These are phyloP conservation scores for Caenorhabditis afra DNA, from an alignment of 2,888 invertebrate species.

Conservation along the genomic window DNA sequence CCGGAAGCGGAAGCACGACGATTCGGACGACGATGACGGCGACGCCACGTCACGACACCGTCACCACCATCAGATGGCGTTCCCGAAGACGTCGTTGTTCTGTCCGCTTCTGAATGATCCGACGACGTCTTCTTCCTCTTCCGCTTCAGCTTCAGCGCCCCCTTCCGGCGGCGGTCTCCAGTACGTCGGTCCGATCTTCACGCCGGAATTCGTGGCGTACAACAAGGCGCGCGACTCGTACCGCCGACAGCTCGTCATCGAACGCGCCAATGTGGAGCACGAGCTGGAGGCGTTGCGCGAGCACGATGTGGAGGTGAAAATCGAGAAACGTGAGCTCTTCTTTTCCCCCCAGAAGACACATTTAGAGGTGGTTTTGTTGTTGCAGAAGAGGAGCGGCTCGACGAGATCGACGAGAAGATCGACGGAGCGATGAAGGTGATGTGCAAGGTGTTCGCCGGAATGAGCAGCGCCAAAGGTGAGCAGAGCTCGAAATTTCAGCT, in stretches of 20 bases:
- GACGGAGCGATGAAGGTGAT: constrained; percentile 35
- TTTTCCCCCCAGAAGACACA: neutral
- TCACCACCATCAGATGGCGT: constrained; percentile 12
- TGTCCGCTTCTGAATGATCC: constrained; percentile 28
- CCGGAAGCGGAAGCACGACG: constrained; percentile 30
- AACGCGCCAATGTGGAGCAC: constrained; percentile 48
- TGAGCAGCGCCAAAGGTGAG: constrained; percentile 31
- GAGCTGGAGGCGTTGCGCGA: constrained; percentile 49
- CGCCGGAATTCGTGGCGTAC: constrained; percentile 45
- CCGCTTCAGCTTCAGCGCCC: constrained; percentile 6
- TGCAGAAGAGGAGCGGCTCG: constrained; percentile 28
- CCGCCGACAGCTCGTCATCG: constrained; percentile 44
- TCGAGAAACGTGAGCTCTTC: constrained; percentile 34
- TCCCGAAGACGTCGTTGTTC: constrained; percentile 31
- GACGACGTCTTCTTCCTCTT: neutral
- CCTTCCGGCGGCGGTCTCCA: too few species aligned
- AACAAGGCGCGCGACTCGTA: constrained; percentile 57
- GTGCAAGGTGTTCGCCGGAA: constrained; percentile 8
- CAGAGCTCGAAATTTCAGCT: neutral
- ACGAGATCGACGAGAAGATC: constrained; percentile 35
- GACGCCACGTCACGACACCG: neutral
- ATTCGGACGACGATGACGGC: constrained; percentile 35
- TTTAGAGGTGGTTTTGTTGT: neutral
- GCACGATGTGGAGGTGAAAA: constrained; percentile 29
- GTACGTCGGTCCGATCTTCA: constrained; percentile 50